phyloP scores from a whole-genome alignment of 2,797 vertebrate genomes.

The Rhincodon typus region DNA sequence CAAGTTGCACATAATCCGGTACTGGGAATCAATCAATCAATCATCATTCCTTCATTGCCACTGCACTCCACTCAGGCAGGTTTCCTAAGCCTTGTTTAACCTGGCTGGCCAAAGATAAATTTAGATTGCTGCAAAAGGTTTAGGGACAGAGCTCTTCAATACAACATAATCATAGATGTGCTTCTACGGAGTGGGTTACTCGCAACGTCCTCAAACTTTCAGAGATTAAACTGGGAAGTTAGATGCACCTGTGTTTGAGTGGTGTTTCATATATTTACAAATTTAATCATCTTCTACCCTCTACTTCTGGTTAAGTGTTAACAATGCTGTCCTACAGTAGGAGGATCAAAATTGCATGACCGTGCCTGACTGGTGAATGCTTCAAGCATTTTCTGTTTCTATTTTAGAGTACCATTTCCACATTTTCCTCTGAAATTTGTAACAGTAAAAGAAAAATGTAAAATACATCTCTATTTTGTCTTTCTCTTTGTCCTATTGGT shows the following conservation, averaged over 20 bases:
- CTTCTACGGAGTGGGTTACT: background rate
- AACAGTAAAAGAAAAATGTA: background rate
- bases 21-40: too few species aligned
- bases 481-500: background rate
- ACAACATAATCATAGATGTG: too few species aligned
- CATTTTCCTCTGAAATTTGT: background rate
- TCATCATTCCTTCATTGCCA: background rate
- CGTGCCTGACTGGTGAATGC: background rate
- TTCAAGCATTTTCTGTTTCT: background rate
- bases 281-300: background rate
- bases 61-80: background rate
- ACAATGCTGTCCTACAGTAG: too few species aligned
- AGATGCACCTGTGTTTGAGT: background rate
- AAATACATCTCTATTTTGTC: too few species aligned
- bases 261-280: background rate
- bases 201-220: background rate
- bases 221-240: background rate
- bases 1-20: too few species aligned
- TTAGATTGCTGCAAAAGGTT: background rate
- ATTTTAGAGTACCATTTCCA: background rate
- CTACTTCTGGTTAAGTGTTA: background rate
- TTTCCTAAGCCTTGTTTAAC: background rate
- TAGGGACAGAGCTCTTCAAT: background rate
- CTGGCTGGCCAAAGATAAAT: background rate
- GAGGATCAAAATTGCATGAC: too few species aligned